A percentile compares a stretch with the other conserved stretches of the same genome.
These are phyloP conservation scores for Xiphydria camelus DNA, from an alignment of 2,888 invertebrate species.

Conservation along the genomic window DNA sequence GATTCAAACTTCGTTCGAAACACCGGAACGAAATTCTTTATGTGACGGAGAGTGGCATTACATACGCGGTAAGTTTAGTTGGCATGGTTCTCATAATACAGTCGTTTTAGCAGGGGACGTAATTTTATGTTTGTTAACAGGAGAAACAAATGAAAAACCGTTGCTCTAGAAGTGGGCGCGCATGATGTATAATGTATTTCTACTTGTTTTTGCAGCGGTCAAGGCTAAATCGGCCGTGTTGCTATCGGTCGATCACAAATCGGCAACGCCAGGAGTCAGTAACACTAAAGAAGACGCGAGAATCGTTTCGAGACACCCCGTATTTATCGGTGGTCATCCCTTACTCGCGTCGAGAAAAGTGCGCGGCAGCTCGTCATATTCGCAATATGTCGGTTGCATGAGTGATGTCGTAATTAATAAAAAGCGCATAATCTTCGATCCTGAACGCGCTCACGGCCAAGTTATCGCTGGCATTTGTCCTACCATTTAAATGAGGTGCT, in stretches of 20 bases:
- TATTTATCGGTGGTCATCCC: conserved; percentile 91
- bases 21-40: conserved; percentile 69
- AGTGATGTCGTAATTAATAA: conserved; percentile 68
- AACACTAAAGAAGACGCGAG: conserved; percentile 64
- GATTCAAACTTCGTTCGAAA: conserved; percentile 72
- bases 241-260: conserved; percentile 81
- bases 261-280: conserved; percentile 74
- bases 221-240: conserved; percentile 91
- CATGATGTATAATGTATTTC: no score
- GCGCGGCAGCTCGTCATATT: conserved; percentile 71
- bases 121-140: no score
- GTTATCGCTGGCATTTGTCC: conserved; percentile 82
- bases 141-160: no score
- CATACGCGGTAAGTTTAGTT: conserved; percentile 67
- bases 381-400: conserved; percentile 81
- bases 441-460: conserved; percentile 69
- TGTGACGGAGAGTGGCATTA: conserved; percentile 97
- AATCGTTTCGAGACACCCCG: conserved; percentile 80
- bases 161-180: no score
- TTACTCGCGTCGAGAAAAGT: conserved; percentile 57
- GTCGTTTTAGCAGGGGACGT: no score
- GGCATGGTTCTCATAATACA: neutral
- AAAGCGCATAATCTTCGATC: conserved; percentile 60
- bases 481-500: conserved; percentile 71
- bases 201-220: conserved; percentile 63